These are phyloP conservation scores for Malurus melanocephalus DNA, from an alignment of 2,113 vertebrate genomes.

Conservation along the genomic window DNA sequence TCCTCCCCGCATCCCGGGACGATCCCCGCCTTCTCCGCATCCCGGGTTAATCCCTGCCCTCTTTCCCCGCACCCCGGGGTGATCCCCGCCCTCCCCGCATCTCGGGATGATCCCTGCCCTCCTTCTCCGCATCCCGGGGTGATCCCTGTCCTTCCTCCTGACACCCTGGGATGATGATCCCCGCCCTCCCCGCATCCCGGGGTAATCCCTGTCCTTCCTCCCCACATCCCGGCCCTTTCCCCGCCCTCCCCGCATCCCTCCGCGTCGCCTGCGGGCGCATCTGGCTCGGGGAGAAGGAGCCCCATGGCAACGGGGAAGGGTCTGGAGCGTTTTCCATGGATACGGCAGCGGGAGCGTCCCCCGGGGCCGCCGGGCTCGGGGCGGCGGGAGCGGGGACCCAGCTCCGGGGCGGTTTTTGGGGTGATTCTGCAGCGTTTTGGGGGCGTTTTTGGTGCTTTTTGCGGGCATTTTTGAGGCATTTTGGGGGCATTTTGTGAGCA, in stretches of 20 bases:
- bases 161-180: background rate
- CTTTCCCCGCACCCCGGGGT: too few species aligned
- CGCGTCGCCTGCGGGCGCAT: fast-evolving
- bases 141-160: background rate
- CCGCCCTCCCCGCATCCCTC: fast-evolving
- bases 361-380: background rate
- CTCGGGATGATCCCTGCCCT: background rate
- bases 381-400: background rate
- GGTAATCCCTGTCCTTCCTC: background rate
- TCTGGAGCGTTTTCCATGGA: background rate
- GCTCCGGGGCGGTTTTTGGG: background rate
- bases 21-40: too few species aligned
- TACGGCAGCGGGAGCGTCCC: background rate
- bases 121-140: background rate
- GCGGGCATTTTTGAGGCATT: background rate
- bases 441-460: background rate
- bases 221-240: background rate
- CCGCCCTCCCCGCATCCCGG: fast-evolving
- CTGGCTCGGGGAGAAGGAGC: background rate
- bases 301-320: background rate
- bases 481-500: background rate
- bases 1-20: too few species aligned
- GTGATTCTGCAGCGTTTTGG: fast-evolving
- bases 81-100: too few species aligned
- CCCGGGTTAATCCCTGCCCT: background rate